Evolutionary conservation across 2,797 vertebrate species (phyloP), one percentile per base, ranked within the genome.

Genomic region (Acipenser transmontanus): DNA sequence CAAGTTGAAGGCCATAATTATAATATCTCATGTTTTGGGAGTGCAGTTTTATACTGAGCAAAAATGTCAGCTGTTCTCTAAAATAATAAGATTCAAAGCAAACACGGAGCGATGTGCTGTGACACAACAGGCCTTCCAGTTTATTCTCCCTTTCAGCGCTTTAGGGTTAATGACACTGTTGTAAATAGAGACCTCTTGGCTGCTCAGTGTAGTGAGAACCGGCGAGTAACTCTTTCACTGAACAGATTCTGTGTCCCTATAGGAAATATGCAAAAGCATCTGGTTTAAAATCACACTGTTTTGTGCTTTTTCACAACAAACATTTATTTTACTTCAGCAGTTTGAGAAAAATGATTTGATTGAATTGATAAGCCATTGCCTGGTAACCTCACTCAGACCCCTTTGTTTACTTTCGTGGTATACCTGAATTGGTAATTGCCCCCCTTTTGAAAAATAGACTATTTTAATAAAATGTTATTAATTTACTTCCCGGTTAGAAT

Each of bases 11-110:
- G 4, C 54, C 59, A 48, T 67, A 59, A 64, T 70, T 70, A 63
- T 59, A 67, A 70, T 63, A 34, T 65, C 56, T 66, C 49, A 54
- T 63, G 20, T 50, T 70, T 67, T 70, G 69, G 69, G 61, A 67
- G 66, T 56, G 49, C 47, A 50, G 50, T 61, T 51, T 49, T 62
- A 49, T 66, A 66, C 60, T 61, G 64, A 65, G 50, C 68, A 66
- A 66, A 70, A 70, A 65, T 70, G 69, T 70, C 65, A 67, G 62
- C 65, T 70, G 61, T 57, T 70, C 69, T 70, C 54, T 34, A 67
- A 60, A 66, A 64, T 62, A 50, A 66, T 70, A 67, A 51, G 52
- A 70, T 49, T 11, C 69, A 34, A 64, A 63, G 63, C 61, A 63
- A 70, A 70, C 65, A 57, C 49, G 50, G 61, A 63, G 65, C 54